These are phyloP conservation scores for Coleophora deauratella DNA, from an alignment of 2,888 invertebrate species.

Conservation along the genomic window DNA sequence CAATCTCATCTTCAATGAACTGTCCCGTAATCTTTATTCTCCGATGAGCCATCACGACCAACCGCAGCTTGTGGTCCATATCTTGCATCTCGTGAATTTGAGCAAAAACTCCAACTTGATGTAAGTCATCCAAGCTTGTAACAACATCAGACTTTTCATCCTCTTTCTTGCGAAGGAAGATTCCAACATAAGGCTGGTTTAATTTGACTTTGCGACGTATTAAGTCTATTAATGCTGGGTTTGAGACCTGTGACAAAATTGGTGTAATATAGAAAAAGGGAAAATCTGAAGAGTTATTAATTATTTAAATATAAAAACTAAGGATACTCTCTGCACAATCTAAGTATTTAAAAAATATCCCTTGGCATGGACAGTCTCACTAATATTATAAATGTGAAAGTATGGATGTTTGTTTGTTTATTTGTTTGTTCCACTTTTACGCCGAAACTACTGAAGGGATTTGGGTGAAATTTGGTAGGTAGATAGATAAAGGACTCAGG, in stretches of 20 bases:
- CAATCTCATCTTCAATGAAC: conserved; percentile 81
- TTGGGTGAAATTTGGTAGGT: too few relatives aligned
- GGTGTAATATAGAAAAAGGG: not conserved
- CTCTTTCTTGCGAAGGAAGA: conserved; percentile 94
- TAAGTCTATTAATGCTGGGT: conserved; percentile 90
- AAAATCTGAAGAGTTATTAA: too few relatives aligned
- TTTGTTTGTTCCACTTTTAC: too few relatives aligned
- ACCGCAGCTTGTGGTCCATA: conserved; percentile 88
- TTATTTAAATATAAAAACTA: too few relatives aligned
- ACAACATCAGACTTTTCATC: conserved; percentile 92
- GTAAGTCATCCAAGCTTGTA: conserved; percentile 87
- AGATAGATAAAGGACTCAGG: too few relatives aligned
- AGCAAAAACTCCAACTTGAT: conserved; percentile 95
- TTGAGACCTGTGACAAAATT: conserved; percentile 78
- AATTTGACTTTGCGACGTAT: conserved; percentile 94
- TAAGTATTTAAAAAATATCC: too few relatives aligned
- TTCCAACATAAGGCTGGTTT: conserved; percentile 97
- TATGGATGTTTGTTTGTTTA: too few relatives aligned
- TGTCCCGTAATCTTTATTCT: conserved; percentile 87
- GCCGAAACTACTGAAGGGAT: too few relatives aligned
- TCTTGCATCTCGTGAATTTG: conserved; percentile 99
- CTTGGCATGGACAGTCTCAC: too few relatives aligned
- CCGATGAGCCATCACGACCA: conserved; percentile 96
- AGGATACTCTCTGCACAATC: too few relatives aligned
- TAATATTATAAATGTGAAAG: too few relatives aligned